phyloP scores from a whole-genome alignment of 2,888 invertebrate species.

The Sesamia inferens region DNA sequence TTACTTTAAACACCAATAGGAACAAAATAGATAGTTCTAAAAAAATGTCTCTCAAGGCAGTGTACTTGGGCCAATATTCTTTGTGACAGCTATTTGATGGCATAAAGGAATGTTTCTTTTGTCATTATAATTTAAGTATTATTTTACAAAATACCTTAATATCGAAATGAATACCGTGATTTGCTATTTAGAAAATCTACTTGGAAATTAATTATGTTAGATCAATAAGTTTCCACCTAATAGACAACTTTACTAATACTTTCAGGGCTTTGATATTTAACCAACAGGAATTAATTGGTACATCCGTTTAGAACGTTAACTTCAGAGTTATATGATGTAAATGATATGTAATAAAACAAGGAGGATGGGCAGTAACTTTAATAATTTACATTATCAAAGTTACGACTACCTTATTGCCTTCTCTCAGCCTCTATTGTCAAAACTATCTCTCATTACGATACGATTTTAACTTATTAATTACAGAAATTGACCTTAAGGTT shows the following conservation, averaged over 20 bases:
- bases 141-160: background rate
- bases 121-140: background rate
- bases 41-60: constrained; percentile 9
- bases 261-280: constrained; percentile 25
- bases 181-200: background rate
- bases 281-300: background rate
- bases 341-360: background rate
- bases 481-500: background rate
- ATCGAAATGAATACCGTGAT: background rate
- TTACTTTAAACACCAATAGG: too few relatives aligned
- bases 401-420: too few relatives aligned
- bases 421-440: background rate
- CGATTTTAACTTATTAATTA: background rate
- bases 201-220: constrained; percentile 3
- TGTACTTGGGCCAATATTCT: background rate
- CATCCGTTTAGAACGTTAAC: background rate
- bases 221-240: constrained; percentile 18
- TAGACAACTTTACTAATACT: constrained; percentile 14
- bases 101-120: background rate
- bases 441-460: background rate
- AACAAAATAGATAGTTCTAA: background rate
- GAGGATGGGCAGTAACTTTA: too few relatives aligned
- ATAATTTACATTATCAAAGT: too few relatives aligned
- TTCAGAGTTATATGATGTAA: background rate
- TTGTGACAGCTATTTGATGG: background rate